These are phyloP conservation scores for Megalops atlanticus DNA, from an alignment of 2,113 vertebrate species.

Conservation along the genomic window DNA sequence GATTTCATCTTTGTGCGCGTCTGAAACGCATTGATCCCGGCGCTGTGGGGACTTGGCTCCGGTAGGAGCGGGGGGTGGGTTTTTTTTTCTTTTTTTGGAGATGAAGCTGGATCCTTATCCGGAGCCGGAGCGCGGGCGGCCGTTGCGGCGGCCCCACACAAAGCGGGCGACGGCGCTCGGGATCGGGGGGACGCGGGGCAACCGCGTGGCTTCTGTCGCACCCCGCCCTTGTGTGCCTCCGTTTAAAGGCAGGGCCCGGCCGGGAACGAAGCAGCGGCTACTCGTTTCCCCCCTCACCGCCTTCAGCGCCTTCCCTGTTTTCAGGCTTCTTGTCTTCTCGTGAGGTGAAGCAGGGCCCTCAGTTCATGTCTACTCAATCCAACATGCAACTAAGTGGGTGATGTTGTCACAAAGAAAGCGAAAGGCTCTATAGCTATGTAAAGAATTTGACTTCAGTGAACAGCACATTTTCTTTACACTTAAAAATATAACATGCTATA, in stretches of 20 bases:
- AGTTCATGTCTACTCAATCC: background rate
- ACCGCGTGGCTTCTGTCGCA: too few relatives aligned
- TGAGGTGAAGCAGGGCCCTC: background rate
- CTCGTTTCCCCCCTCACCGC: background rate
- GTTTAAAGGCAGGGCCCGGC: background rate
- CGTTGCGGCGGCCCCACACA: background rate
- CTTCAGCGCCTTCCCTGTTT: background rate
- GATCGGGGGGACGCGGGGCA: too few relatives aligned
- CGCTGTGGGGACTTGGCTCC: constrained; percentile 14
- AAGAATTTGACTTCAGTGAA: too few relatives aligned
- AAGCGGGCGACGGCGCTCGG: background rate
- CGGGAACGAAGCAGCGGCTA: background rate
- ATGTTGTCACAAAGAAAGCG: background rate
- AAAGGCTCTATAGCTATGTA: too few relatives aligned
- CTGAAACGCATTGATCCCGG: constrained; percentile 17
- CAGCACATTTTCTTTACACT: too few relatives aligned
- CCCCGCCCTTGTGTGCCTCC: background rate
- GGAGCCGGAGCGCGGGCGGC: background rate
- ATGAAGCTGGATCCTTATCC: background rate
- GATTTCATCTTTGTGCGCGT: constrained; percentile 15
- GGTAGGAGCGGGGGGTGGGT: background rate
- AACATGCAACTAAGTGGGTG: background rate
- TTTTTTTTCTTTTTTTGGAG: background rate
- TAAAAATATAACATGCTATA: too few relatives aligned
- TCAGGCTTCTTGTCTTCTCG: background rate